phyloP scores from a whole-genome alignment of 2,113 vertebrate genomes.

The Saimiri boliviensis region DNA sequence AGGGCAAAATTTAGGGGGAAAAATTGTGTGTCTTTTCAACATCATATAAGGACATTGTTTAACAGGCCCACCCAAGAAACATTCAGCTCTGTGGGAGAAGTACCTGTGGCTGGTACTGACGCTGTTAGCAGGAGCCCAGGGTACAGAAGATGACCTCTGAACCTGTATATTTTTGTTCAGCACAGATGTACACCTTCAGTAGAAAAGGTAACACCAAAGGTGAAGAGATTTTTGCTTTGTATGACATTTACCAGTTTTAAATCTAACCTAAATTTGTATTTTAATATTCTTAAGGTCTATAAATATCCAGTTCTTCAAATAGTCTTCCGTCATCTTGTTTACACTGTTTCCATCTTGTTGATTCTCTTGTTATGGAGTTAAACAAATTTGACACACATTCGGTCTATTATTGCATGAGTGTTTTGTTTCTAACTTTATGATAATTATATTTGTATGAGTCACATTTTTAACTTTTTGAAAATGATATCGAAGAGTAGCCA shows the following conservation, averaged over 20 bases:
- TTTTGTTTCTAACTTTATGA: background rate
- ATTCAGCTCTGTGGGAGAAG: background rate
- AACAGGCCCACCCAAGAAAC: background rate
- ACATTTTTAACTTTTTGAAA: conserved; percentile 19
- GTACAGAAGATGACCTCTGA: background rate
- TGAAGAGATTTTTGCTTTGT: background rate
- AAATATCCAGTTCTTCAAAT: conserved; percentile 28
- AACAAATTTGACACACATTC: background rate
- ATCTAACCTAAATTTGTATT: conserved; percentile 3
- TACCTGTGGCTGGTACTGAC: background rate
- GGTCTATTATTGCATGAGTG: background rate
- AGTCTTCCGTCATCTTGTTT: conserved; percentile 10
- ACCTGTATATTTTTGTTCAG: background rate
- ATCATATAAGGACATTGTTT: background rate
- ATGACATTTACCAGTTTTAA: background rate
- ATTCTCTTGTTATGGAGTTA: background rate
- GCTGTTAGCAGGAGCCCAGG: background rate
- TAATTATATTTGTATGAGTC: background rate
- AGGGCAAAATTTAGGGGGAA: background rate
- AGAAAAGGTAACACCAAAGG: background rate
- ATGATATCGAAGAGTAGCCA: background rate
- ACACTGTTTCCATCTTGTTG: background rate
- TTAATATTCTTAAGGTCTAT: conserved; percentile 7
- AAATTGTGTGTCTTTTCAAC: background rate
- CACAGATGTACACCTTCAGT: background rate